Conservation (phyloP, 2,888 invertebrate species). For the Alcis repandata region DNA sequence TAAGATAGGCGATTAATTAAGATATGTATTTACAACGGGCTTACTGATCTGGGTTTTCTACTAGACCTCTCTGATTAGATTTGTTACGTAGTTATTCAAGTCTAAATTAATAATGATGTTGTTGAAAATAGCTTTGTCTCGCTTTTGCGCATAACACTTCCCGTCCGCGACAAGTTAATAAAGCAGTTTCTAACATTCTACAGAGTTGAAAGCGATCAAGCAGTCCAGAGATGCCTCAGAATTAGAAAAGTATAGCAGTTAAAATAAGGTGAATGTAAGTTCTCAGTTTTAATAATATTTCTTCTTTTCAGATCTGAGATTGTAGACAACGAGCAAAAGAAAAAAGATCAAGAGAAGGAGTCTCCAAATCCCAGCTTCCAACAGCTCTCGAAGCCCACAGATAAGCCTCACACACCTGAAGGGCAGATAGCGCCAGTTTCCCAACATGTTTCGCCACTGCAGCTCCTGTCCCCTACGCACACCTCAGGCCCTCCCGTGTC, state of each 20-base stretch:
- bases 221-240: neutral
- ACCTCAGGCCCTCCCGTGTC: slow-evolving; percentile 59
- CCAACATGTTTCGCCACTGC: slow-evolving; percentile 78
- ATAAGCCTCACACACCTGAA: slow-evolving; percentile 58
- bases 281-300: neutral
- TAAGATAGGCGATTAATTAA: neutral
- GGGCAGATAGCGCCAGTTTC: slow-evolving; percentile 14
- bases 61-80: neutral
- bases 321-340: slow-evolving; percentile 87
- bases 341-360: slow-evolving; percentile 79
- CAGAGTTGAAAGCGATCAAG: neutral
- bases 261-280: neutral
- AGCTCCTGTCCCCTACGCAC: slow-evolving; percentile 71
- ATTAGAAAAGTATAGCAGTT: neutral
- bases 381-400: slow-evolving; percentile 66
- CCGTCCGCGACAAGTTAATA: neutral
- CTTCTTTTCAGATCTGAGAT: slow-evolving; percentile 87
- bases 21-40: neutral
- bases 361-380: slow-evolving; percentile 68
- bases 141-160: neutral
- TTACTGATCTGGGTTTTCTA: too few relatives aligned
- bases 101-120: too few relatives aligned
- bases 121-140: neutral
- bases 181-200: neutral
- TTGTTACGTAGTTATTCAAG: too few relatives aligned